phyloP scores from a whole-genome alignment of 2,113 vertebrate genomes.

The Taurulus bubalis region DNA sequence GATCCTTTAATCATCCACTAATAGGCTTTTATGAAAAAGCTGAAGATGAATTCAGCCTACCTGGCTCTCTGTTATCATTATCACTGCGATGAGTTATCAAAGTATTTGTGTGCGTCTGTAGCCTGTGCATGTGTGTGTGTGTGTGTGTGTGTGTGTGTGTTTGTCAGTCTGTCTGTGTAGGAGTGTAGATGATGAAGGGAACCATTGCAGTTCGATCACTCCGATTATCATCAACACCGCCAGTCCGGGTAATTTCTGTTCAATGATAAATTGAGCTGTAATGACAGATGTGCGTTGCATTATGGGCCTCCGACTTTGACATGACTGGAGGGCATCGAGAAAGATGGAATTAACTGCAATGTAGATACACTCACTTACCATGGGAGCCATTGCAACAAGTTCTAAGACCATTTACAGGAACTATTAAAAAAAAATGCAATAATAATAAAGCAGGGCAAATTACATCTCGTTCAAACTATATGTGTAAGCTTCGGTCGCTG shows the following conservation, averaged over 20 bases:
- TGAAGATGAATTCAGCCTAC: conserved; percentile 81
- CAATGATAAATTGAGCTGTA: conserved; percentile 55
- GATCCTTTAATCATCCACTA: conserved; percentile 83
- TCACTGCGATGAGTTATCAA: conserved; percentile 74
- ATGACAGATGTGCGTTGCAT: conserved; percentile 54
- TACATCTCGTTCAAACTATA: neutral
- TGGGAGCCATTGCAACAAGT: conserved; percentile 28
- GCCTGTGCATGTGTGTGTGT: conserved; percentile 28
- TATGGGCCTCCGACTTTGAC: conserved; percentile 50
- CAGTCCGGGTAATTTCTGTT: conserved; percentile 52
- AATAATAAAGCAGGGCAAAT: neutral
- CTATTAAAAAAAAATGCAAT: neutral
- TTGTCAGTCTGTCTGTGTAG: conserved; percentile 48
- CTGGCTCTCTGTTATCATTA: conserved; percentile 77
- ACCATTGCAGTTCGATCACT: conserved; percentile 66
- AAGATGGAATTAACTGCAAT: conserved; percentile 35
- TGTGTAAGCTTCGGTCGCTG: neutral
- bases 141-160: conserved; percentile 26
- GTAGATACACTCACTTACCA: conserved; percentile 18
- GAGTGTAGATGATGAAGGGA: conserved; percentile 58
- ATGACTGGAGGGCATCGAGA: conserved; percentile 45
- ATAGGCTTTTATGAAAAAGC: conserved; percentile 82
- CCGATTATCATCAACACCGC: conserved; percentile 64
- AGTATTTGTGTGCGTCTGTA: conserved; percentile 69
- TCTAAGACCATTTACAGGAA: conserved; percentile 20